Base-by-base conservation (phyloP, 2,797 vertebrate species). In the Crax fasciolata region DNA sequence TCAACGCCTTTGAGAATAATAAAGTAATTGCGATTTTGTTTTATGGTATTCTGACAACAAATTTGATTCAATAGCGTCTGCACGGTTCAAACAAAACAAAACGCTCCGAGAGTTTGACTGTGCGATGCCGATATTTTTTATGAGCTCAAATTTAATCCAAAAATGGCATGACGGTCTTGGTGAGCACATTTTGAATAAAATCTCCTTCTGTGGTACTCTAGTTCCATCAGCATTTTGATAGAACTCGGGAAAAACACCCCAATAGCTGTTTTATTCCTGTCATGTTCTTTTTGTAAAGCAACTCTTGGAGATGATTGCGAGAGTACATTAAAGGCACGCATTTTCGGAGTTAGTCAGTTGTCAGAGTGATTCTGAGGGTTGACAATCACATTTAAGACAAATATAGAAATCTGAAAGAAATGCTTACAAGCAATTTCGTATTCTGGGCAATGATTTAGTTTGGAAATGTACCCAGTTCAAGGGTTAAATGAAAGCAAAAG, bases 401-500 rank as follows among this genome's bases (percentile, higher is more conserved):
- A 95, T 88, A 87, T 19, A 95, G 89, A 93, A 87, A 96, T 89
- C 54, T 78, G 79, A 94, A 96, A 94, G n/a, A 90, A 89, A 75
- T 93, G 80, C 87, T 96, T 87, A 84, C 73, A 76, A 96, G 89
- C 72, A 85, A 89, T 74, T 63, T 74, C 1, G 1, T 85, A 70
- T 83, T 87, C 82, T 74, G 80, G 68, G 80, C 74, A 89, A 82
- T 38, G 52, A 87, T 91, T 94, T 92, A 35, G 49, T 95, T 93
- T 94, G 94, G 90, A 97, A 98, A 96, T 90, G 55, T 71, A 95
- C 87, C 93, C 96, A 95, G 96, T 97, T 97, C 94, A 97, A 96
- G 97, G 96, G 97, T 98, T 98, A 98, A 98, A 97, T 86, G 96
- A 95, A 97, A 98, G 96, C 94, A 97, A 98, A 97, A 97, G 96